These are phyloP conservation scores for Calcarius lapponicus DNA, from an alignment of 2,797 vertebrate species.

Conservation along the genomic window DNA sequence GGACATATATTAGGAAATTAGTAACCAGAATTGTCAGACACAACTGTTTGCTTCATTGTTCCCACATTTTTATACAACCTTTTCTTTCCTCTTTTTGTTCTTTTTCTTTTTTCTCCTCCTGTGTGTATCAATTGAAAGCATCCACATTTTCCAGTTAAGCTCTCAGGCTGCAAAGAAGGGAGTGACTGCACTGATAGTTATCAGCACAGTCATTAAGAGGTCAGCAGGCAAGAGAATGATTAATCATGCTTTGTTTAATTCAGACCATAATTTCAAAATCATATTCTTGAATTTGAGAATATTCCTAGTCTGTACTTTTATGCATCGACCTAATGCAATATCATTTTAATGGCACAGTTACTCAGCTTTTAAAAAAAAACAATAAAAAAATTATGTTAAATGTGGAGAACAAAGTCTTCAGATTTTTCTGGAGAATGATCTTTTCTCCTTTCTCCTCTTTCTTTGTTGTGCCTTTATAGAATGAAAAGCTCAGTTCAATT, in stretches of 20 bases:
- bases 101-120: too few species aligned
- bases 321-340: background rate
- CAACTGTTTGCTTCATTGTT: background rate
- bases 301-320: background rate
- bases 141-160: background rate
- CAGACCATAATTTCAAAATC: background rate
- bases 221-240: background rate
- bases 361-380: background rate
- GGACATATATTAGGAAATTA: background rate
- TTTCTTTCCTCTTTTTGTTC: background rate
- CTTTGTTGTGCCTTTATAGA: background rate
- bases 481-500: background rate
- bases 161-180: background rate
- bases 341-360: background rate
- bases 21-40: background rate
- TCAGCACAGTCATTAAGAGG: background rate
- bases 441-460: background rate
- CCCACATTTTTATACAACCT: background rate
- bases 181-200: background rate
- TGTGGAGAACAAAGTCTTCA: background rate
- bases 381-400: background rate
- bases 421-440: background rate
- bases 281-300: background rate
- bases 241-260: background rate
- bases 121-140: background rate